Conservation (phyloP, 2,888 invertebrate species). For the Agrotis ipsilon region DNA sequence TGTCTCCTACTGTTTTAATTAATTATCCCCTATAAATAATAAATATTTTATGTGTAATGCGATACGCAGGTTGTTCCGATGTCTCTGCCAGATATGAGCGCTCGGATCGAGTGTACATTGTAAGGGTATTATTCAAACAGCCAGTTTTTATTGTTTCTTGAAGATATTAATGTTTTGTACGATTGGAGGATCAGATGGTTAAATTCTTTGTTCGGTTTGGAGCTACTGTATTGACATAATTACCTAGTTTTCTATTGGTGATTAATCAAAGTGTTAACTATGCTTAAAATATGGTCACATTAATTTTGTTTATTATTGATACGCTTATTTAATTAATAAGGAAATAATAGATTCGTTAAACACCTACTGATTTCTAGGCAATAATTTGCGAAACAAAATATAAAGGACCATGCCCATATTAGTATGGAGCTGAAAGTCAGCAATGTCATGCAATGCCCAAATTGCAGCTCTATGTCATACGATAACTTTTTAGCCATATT, state of each 20-base stretch:
- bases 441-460: too few relatives aligned
- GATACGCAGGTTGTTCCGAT: constrained; percentile 87
- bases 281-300: neutral
- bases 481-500: too few relatives aligned
- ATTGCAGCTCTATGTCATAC: too few relatives aligned
- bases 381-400: neutral
- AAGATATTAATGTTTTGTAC: constrained; percentile 79
- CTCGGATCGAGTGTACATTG: constrained; percentile 74
- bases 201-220: constrained; percentile 58
- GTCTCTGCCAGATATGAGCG: constrained; percentile 80
- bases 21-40: constrained; percentile 90
- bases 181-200: constrained; percentile 71
- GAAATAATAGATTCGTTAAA: neutral
- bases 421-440: too few relatives aligned
- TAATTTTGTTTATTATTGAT: neutral
- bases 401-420: too few relatives aligned
- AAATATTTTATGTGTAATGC: constrained; percentile 90
- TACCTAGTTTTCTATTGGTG: constrained; percentile 63
- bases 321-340: neutral
- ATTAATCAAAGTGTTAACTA: constrained; percentile 4
- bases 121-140: constrained; percentile 85
- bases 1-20: constrained; percentile 90
- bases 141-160: constrained; percentile 85
- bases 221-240: constrained; percentile 78
- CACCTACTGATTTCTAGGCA: neutral